Percentiles rank a stretch among this genome's conserved stretches.
Conservation (phyloP, 2,888 invertebrate species). For the Ellobium chinense region DNA sequence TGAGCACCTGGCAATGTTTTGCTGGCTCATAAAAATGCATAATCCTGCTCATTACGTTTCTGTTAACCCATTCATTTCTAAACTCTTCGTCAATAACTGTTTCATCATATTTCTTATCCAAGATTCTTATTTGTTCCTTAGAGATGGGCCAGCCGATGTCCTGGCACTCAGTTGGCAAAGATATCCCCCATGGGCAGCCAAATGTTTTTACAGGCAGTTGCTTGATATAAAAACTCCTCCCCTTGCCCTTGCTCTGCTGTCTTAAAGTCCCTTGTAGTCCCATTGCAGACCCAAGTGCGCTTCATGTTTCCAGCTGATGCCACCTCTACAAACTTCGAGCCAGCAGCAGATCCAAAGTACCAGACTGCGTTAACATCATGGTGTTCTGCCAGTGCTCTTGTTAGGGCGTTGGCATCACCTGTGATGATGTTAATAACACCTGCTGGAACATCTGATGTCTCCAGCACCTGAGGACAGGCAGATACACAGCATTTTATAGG, state of each 20-base stretch:
- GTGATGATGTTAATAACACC: slow-evolving; percentile 80
- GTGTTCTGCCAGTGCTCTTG: slow-evolving; percentile 78
- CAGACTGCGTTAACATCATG: slow-evolving; percentile 78
- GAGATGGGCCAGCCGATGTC: no score
- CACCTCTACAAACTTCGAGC: slow-evolving; percentile 78
- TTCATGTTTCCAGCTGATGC: slow-evolving; percentile 78
- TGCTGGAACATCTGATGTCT: slow-evolving; percentile 79
- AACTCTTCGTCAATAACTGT: no score
- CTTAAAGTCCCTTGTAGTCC: slow-evolving; percentile 74
- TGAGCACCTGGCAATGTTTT: no score
- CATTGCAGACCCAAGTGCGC: slow-evolving; percentile 79
- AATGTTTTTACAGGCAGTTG: slow-evolving; percentile 78
- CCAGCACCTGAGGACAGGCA: slow-evolving; percentile 75
- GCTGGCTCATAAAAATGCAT: no score
- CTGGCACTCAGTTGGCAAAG: slow-evolving; percentile 78
- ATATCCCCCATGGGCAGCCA: slow-evolving; percentile 80
- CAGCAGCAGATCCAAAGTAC: slow-evolving; percentile 78
- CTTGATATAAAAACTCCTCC: slow-evolving; percentile 78
- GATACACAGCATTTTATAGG: no score
- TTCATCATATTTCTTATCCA: no score
- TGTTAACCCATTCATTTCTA: no score
- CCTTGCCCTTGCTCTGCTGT: slow-evolving; percentile 73
- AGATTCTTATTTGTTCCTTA: no score
- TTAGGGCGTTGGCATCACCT: slow-evolving; percentile 77
- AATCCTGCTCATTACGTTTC: no score